Evolutionary conservation across 2,113 vertebrate genomes (phyloP).

Genomic region (Apteryx owenii): DNA sequence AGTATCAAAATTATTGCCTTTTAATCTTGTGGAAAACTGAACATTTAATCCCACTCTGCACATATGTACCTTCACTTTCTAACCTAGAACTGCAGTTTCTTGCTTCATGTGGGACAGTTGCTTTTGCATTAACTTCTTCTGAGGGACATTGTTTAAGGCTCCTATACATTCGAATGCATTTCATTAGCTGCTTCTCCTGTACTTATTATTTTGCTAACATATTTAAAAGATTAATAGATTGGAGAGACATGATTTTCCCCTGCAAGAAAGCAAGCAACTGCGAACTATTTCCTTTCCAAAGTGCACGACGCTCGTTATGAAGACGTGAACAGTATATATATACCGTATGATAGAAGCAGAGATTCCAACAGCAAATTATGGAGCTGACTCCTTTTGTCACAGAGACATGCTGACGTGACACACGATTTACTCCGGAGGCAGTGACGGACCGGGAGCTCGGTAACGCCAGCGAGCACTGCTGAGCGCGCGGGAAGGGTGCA

Average conservation of each 20-base stretch:
- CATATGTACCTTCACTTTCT: neutral
- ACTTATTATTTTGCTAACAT: neutral
- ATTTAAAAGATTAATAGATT: neutral
- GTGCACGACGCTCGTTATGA: rapidly evolving
- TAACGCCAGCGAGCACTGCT: neutral
- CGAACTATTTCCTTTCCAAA: neutral
- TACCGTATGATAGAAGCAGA: no score
- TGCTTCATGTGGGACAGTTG: rapidly evolving
- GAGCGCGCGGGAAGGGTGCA: no score
- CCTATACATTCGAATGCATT: neutral
- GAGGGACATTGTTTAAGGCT: neutral
- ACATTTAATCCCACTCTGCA: neutral
- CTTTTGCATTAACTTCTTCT: neutral
- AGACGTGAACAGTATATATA: neutral
- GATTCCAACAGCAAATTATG: neutral
- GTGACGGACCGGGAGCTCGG: rapidly evolving
- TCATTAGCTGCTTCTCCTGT: neutral
- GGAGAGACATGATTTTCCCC: neutral
- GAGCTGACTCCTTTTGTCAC: no score
- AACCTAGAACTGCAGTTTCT: rapidly evolving
- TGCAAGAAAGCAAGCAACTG: neutral
- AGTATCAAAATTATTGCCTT: rapidly evolving
- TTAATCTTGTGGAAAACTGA: rapidly evolving
- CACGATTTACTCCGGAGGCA: rapidly evolving
- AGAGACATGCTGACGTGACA: no score